These are phyloP conservation scores for Lepidonotus clava DNA, from an alignment of 2,888 invertebrate species.

Conservation along the genomic window DNA sequence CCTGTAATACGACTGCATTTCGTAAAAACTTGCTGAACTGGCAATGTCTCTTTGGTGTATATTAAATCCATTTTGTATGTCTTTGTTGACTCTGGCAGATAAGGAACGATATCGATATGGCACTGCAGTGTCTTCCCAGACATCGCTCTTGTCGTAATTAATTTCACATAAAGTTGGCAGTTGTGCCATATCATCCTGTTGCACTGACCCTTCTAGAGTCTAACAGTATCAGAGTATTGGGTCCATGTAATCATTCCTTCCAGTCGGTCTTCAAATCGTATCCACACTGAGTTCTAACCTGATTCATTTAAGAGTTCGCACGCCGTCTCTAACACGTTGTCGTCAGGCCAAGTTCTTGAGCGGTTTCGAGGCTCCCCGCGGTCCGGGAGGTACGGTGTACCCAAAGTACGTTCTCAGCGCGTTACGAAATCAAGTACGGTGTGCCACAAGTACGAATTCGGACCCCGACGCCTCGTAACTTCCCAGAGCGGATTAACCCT, in stretches of 20 bases:
- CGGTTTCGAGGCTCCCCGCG: slow-evolving; percentile 2
- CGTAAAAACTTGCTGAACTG: slow-evolving; percentile 27
- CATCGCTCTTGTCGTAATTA: slow-evolving; percentile 32
- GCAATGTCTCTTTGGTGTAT: slow-evolving; percentile 23
- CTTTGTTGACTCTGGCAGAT: background rate
- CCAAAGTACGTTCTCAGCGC: too few species aligned
- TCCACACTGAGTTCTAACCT: background rate
- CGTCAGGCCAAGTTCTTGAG: slow-evolving; percentile 4
- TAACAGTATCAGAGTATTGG: too few species aligned
- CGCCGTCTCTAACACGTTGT: background rate
- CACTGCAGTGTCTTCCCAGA: slow-evolving; percentile 11
- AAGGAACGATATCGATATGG: slow-evolving; percentile 38
- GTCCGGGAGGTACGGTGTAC: too few species aligned
- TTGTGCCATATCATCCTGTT: background rate
- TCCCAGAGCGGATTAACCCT: too few species aligned
- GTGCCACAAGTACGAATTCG: too few species aligned
- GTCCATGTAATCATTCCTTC: too few species aligned
- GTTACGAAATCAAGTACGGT: too few species aligned
- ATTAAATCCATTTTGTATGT: background rate
- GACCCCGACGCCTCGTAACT: too few species aligned
- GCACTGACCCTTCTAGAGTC: background rate
- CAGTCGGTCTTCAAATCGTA: too few species aligned
- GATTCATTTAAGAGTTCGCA: background rate
- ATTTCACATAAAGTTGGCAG: slow-evolving; percentile 29
- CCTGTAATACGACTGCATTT: slow-evolving; percentile 5